These are phyloP conservation scores for Gallinago paraguaiae DNA, from an alignment of 2,113 vertebrate genomes.

Conservation along the genomic window DNA sequence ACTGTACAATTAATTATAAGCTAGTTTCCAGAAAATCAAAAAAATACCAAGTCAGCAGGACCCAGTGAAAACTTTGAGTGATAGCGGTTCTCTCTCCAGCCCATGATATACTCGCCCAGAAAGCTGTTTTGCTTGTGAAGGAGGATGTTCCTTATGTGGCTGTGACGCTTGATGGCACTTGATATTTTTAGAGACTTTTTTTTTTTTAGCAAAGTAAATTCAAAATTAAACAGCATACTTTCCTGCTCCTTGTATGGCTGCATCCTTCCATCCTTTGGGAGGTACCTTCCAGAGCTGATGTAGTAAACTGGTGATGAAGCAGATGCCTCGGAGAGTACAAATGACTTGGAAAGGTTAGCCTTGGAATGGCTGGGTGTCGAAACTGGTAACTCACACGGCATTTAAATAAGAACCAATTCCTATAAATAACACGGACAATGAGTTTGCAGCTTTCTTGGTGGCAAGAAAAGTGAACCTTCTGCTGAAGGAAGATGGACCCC, in stretches of 20 bases:
- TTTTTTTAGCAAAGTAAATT: conserved; percentile 33
- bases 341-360: not conserved
- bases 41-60: not conserved
- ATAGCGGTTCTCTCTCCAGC: not conserved
- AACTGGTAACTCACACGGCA: not conserved
- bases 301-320: conserved; percentile 2
- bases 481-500: not conserved
- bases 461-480: not conserved
- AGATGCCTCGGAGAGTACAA: not conserved
- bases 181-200: conserved; percentile 35
- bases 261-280: conserved; percentile 17
- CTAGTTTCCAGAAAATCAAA: conserved; percentile 14
- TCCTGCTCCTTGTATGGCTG: conserved; percentile 53
- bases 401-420: not conserved
- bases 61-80: not conserved
- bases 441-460: not conserved
- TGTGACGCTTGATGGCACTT: conserved; percentile 1
- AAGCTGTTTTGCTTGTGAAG: not conserved
- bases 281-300: not conserved
- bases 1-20: conserved; percentile 49
- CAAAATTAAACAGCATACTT: conserved; percentile 21
- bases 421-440: not conserved
- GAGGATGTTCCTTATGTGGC: not conserved
- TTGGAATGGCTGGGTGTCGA: not conserved
- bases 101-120: not conserved